A percentile compares a stretch with the other conserved stretches of the same genome.
Conservation (phyloP, 2,113 vertebrate species). For the Oostethus manadensis region DNA sequence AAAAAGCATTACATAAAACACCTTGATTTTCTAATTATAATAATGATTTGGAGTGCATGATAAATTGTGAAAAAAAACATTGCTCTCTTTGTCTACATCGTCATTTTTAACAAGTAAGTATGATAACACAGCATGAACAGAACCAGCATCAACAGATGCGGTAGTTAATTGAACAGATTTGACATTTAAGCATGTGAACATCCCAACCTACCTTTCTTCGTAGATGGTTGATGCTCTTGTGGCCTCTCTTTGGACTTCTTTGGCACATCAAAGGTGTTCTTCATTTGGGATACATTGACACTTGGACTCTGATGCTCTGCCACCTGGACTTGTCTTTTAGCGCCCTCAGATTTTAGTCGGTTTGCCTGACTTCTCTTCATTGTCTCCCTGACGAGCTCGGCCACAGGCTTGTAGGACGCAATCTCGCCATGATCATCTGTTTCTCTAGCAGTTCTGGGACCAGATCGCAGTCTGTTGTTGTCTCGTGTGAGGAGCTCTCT, state of each 20-base stretch:
- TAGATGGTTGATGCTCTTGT: constrained; percentile 42
- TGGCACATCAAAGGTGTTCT: constrained; percentile 63
- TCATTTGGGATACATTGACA: constrained; percentile 69
- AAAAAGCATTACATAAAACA: no score
- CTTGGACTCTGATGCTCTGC: constrained; percentile 36
- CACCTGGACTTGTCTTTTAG: constrained; percentile 36
- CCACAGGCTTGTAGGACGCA: constrained; percentile 61
- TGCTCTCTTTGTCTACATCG: no score
- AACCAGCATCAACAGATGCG: no score
- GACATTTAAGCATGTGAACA: not conserved
- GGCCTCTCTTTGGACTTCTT: constrained; percentile 59
- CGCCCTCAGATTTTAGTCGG: constrained; percentile 23
- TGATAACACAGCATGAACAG: no score
- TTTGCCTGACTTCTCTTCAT: constrained; percentile 46
- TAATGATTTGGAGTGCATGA: no score
- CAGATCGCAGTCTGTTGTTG: constrained; percentile 7
- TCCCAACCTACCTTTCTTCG: constrained; percentile 66
- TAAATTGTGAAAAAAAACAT: no score
- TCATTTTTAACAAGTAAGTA: no score
- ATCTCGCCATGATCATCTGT: constrained; percentile 16
- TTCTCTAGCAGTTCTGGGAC: not conserved
- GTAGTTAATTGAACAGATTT: no score
- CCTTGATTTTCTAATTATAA: no score
- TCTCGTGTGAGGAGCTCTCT: constrained; percentile 5
- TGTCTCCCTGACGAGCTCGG: constrained; percentile 60